These are phyloP conservation scores for Mylabris sibirica DNA, from an alignment of 2,888 invertebrate species.

Conservation along the genomic window DNA sequence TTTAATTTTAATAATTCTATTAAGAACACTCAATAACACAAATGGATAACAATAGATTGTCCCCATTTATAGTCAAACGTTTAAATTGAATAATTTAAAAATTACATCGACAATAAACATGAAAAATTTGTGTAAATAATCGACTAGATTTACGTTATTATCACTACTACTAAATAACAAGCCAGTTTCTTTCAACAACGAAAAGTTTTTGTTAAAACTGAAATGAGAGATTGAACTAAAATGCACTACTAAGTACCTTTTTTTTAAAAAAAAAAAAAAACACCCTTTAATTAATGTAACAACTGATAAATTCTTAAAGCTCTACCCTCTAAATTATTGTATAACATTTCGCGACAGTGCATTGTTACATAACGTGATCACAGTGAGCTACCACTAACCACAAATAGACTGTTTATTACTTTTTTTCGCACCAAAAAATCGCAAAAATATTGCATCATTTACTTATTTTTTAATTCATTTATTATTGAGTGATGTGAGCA, in stretches of 20 bases:
- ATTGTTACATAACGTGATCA: conserved; percentile 55
- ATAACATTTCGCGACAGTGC: conserved; percentile 49
- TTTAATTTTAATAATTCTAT: conserved; percentile 22
- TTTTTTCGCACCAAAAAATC: conserved; percentile 34
- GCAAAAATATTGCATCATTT: conserved; percentile 43
- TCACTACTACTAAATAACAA: conserved; percentile 48
- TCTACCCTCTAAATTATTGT: conserved; percentile 43
- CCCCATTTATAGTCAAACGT: conserved; percentile 61
- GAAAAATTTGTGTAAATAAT: conserved; percentile 48
- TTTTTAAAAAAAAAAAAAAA: conserved; percentile 9
- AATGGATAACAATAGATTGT: conserved; percentile 61
- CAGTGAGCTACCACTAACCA: conserved; percentile 54
- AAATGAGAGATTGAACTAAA: not conserved
- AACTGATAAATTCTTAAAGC: conserved; percentile 21
- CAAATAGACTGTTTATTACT: conserved; percentile 34
- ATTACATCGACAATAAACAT: conserved; percentile 51
- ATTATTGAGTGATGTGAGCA: conserved; percentile 53
- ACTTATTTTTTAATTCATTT: too few relatives aligned
- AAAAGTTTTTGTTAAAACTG: conserved; percentile 3
- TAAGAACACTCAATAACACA: conserved; percentile 55
- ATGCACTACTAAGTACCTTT: conserved; percentile 23
- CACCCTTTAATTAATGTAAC: not conserved
- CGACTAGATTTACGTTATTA: conserved; percentile 45
- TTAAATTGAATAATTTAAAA: conserved; percentile 48
- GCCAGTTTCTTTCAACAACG: conserved; percentile 34